Evolutionary conservation across 2,888 invertebrate species (phyloP).

Genomic region (Phytoseiulus persimilis): DNA sequence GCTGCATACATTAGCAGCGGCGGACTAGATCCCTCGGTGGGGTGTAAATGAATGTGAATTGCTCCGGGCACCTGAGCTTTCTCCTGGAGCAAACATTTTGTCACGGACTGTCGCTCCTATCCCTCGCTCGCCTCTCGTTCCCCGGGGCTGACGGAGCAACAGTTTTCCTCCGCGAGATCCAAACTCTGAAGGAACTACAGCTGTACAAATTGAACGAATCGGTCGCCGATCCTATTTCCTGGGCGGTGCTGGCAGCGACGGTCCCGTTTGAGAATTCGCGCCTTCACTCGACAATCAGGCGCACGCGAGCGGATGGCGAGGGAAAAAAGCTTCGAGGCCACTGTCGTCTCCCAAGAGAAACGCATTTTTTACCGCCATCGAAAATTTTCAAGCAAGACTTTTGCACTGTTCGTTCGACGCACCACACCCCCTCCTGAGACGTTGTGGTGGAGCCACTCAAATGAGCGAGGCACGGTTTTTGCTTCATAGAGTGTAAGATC

Average conservation of each 20-base stretch:
- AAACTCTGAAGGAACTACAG: neutral
- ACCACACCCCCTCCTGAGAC: neutral
- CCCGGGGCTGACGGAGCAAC: neutral
- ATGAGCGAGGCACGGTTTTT: neutral
- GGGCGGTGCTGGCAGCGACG: neutral
- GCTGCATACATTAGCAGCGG: neutral
- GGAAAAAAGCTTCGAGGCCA: neutral
- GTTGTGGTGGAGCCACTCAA: neutral
- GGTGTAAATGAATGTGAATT: slow-evolving; percentile 38
- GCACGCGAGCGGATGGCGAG: neutral
- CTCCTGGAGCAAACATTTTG: neutral
- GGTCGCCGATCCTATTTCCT: neutral
- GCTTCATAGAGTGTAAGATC: neutral
- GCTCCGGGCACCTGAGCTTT: slow-evolving; percentile 5
- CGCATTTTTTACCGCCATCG: neutral
- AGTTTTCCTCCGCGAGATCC: neutral
- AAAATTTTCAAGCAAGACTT: neutral
- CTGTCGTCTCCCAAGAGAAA: neutral
- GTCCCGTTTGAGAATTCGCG: neutral
- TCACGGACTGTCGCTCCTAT: neutral
- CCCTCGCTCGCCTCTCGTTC: neutral
- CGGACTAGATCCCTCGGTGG: neutral
- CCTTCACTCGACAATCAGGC: neutral
- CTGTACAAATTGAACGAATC: neutral
- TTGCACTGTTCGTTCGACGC: neutral